These are phyloP conservation scores for Boulengeromyrus knoepffleri DNA, from an alignment of 2,113 vertebrate species.

Conservation along the genomic window DNA sequence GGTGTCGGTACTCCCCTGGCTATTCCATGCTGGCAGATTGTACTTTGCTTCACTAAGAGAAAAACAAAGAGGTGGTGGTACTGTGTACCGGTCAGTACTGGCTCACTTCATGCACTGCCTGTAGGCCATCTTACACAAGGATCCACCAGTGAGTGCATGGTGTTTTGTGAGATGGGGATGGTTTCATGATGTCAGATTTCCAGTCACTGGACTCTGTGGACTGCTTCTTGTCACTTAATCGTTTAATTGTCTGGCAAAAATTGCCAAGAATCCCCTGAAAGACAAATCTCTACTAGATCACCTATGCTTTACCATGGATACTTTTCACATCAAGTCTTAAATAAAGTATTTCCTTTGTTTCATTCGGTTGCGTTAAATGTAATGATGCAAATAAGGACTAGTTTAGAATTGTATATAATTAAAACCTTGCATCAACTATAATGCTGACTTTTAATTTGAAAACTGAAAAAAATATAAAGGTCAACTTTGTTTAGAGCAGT, in stretches of 20 bases:
- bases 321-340: background rate
- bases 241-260: background rate
- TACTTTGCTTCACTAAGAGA: background rate
- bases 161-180: background rate
- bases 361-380: background rate
- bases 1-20: background rate
- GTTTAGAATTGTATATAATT: background rate
- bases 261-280: background rate
- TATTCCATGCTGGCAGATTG: background rate
- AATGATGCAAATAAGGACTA: background rate
- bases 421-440: background rate
- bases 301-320: background rate
- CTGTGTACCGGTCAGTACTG: background rate
- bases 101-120: background rate
- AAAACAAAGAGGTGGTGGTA: background rate
- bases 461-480: background rate
- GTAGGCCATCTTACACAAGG: background rate
- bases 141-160: background rate
- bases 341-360: background rate
- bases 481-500: background rate
- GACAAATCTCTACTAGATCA: slow-evolving; percentile 3
- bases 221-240: background rate
- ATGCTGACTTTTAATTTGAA: background rate
- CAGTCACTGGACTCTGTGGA: background rate
- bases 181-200: background rate